Base-by-base conservation (phyloP, 2,797 vertebrate species). In the Prunella strophiata region DNA sequence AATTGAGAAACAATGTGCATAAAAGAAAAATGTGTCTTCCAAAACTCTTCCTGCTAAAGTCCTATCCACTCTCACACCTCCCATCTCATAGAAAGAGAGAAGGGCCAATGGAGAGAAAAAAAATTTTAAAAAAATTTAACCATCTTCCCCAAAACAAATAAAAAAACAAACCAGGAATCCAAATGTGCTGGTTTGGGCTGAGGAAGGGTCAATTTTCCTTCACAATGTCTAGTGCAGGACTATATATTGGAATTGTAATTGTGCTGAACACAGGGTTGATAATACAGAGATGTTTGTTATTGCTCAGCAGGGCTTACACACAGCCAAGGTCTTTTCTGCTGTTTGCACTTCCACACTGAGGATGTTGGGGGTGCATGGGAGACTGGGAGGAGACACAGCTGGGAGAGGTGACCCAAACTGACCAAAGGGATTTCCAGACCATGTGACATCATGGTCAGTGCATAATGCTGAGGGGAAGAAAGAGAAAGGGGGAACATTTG, bases 321-420 rank as follows among this genome's bases (percentile, higher is more conserved):
- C 32, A 72, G 4, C 51, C 51, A 65, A 38, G 43, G 11, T n/a
- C 29, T 51, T 51, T 21, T 20, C 38, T 66, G 23, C 16, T 38
- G 1, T 43, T 27, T 16, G 7, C 17, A 0, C 43, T n/a, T 1
- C 7, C 38, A n/a, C 0, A 0, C 45, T 25, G 4, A 45, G 51
- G 43, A 5, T 58, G 18, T 3, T 87, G 36, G 32, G 2, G 0
- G 3, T 22, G 4, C 22, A 3, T 5, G 50, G 4, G 26, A 42
- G 50, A 9, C 0, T 48, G 50, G 32, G 18, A 72, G 51, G 9
- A 27, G 43, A 20, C 50, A 63, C 29, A 76, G 43, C 22, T 42
- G 51, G 66, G 43, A 50, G 18, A 87, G 43, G 43, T 32, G 50
- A 71, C 50, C 3, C 50, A 10, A 50, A 9, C 1, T 42, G 13